Conservation (phyloP, 2,797 vertebrate species). For the Trichosurus vulpecula region DNA sequence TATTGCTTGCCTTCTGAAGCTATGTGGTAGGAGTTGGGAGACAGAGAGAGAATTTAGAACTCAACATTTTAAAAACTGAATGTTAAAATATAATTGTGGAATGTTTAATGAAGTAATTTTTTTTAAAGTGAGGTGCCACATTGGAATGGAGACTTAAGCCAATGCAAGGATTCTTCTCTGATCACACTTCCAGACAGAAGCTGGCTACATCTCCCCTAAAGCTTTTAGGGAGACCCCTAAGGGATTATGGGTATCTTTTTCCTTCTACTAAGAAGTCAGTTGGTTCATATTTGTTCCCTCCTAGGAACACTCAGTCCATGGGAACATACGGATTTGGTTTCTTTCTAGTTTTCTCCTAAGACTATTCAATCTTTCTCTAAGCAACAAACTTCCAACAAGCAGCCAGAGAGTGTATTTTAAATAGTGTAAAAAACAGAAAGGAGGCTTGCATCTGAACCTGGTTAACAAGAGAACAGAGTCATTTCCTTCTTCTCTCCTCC, state of each 20-base stretch:
- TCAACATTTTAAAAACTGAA: not conserved
- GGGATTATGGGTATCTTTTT: not conserved
- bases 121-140: too few relatives aligned
- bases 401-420: not conserved
- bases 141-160: not conserved
- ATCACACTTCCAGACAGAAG: not conserved
- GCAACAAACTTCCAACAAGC: not conserved
- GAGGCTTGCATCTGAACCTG: not conserved
- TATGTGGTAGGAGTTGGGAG: not conserved
- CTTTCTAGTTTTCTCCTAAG: not conserved
- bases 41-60: not conserved
- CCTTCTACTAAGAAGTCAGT: not conserved
- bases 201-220: not conserved
- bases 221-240: not conserved
- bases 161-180: not conserved
- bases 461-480: not conserved
- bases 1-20: not conserved
- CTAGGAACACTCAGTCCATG: not conserved
- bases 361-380: too few relatives aligned
- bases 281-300: too few relatives aligned
- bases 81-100: not conserved
- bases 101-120: too few relatives aligned
- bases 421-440: not conserved
- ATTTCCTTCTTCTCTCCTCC: not conserved
- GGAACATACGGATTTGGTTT: not conserved